Conservation (phyloP, 2,888 invertebrate species). For the Thyatira batis region DNA sequence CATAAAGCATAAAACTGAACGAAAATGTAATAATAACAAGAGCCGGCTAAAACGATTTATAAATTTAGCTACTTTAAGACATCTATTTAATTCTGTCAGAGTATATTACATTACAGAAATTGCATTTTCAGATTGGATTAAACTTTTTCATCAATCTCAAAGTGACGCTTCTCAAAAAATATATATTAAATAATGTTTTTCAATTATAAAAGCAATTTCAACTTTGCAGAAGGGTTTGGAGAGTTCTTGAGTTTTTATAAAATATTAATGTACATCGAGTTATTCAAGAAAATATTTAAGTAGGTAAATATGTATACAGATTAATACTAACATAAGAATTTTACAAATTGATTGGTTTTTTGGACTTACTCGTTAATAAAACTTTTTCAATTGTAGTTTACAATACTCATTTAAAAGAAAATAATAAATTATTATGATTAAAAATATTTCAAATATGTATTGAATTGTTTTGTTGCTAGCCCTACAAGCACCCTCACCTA, state of each 20-base stretch:
- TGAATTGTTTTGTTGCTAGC: conserved; percentile 5
- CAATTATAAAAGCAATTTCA: background rate
- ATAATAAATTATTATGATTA: background rate
- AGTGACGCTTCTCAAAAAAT: background rate
- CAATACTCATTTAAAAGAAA: too few relatives aligned
- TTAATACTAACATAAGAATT: background rate
- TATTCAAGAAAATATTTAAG: background rate
- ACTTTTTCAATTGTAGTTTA: too few relatives aligned
- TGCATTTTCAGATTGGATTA: background rate
- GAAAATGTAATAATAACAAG: background rate
- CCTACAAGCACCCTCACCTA: conserved; percentile 20
- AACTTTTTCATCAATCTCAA: background rate
- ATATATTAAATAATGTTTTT: background rate
- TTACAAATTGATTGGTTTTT: too few relatives aligned
- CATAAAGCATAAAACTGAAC: too few relatives aligned
- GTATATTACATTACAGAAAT: background rate
- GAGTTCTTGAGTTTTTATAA: background rate
- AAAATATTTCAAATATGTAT: background rate
- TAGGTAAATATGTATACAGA: background rate
- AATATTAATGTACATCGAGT: background rate
- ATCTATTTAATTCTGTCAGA: background rate
- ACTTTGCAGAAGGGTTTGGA: background rate
- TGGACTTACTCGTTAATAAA: too few relatives aligned
- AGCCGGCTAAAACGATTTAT: background rate
- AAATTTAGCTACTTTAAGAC: background rate